phyloP scores from a whole-genome alignment of 2,888 invertebrate species.

The Ophion slaviceki region DNA sequence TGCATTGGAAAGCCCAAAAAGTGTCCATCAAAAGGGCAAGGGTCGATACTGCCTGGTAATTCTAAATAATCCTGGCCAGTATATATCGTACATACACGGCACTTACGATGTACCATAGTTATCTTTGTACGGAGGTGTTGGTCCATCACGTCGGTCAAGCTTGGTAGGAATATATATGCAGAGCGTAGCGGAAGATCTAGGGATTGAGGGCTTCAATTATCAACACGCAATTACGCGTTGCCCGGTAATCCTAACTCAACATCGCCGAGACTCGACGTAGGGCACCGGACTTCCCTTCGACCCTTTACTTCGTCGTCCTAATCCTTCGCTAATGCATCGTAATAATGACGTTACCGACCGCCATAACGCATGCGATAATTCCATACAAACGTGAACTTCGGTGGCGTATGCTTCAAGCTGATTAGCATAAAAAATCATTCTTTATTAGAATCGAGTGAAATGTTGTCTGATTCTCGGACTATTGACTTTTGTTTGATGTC shows the following conservation, averaged over 20 bases:
- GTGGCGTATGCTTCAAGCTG: not conserved
- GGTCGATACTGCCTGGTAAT: constrained; percentile 42
- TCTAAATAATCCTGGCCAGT: constrained; percentile 64
- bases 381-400: not conserved
- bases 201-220: constrained; percentile 79
- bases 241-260: constrained; percentile 77
- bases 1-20: not conserved
- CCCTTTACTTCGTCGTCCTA: constrained; percentile 52
- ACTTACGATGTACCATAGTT: constrained; percentile 10
- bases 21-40: not conserved
- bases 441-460: too few species aligned
- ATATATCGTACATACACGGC: not conserved
- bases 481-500: too few species aligned
- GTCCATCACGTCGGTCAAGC: constrained; percentile 54
- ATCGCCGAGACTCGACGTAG: constrained; percentile 54
- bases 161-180: not conserved
- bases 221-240: constrained; percentile 81
- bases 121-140: constrained; percentile 29
- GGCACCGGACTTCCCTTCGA: constrained; percentile 58
- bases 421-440: too few species aligned
- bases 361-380: not conserved
- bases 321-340: constrained; percentile 51
- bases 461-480: too few species aligned
- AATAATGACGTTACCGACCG: constrained; percentile 9
- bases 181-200: constrained; percentile 21